A percentile compares a stretch with the other conserved stretches of the same genome.
Evolutionary conservation across 53 echinoderm and acorn worm species (phyloP).

Genomic region (Paracentrotus lividus): DNA sequence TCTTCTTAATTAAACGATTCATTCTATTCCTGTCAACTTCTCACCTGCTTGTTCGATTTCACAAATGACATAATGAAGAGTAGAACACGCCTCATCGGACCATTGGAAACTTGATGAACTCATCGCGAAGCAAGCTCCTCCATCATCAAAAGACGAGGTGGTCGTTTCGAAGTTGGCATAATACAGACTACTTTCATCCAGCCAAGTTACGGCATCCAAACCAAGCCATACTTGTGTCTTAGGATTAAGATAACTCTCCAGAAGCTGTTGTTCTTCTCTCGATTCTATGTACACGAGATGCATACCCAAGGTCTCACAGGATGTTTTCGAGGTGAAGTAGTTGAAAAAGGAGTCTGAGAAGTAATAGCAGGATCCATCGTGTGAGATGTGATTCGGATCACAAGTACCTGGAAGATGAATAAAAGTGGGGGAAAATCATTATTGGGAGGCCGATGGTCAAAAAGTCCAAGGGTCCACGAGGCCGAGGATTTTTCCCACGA

Average conservation of each 20-base stretch:
- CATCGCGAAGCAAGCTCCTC: not conserved
- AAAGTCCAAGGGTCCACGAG: too few species aligned
- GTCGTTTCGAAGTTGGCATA: not conserved
- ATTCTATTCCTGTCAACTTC: not conserved
- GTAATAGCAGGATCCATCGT: not conserved
- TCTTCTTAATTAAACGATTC: not conserved
- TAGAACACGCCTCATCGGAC: not conserved
- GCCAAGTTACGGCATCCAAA: not conserved
- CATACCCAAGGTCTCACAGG: not conserved
- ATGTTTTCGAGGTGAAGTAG: not conserved
- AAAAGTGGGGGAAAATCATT: not conserved
- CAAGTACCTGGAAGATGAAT: not conserved
- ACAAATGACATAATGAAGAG: not conserved
- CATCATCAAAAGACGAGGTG: constrained; percentile 11
- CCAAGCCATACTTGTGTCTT: not conserved
- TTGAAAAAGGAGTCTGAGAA: not conserved
- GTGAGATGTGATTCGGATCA: not conserved
- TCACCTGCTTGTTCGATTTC: not conserved
- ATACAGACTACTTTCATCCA: not conserved
- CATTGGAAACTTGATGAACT: not conserved
- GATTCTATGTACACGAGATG: constrained; percentile 20
- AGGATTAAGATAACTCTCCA: not conserved
- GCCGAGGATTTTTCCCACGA: too few species aligned
- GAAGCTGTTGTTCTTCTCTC: not conserved
- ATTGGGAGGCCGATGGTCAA: too few species aligned